Evolutionary conservation across 2,888 invertebrate species (phyloP).

Genomic region (Adineta ricciae): DNA sequence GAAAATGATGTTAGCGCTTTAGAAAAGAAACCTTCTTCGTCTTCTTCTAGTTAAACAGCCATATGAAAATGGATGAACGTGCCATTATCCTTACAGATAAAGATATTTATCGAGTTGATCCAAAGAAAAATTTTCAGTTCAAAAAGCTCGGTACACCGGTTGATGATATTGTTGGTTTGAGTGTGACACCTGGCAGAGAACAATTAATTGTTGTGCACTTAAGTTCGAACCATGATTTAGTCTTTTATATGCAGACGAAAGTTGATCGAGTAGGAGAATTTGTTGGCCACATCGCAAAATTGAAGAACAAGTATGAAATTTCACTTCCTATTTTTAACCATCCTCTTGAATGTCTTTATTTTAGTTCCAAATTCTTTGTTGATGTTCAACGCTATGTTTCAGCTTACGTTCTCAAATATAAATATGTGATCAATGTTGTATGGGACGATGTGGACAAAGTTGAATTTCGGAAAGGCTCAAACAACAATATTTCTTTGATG

Average conservation of each 20-base stretch:
- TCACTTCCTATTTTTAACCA: too few species aligned
- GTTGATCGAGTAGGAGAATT: not conserved
- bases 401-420: not conserved
- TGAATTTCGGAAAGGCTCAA: not conserved
- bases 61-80: slow-evolving; percentile 72
- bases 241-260: not conserved
- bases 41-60: slow-evolving; percentile 56
- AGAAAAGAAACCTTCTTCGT: not conserved
- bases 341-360: too few species aligned
- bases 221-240: not conserved
- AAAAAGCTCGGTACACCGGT: slow-evolving; percentile 17
- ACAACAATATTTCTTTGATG: not conserved
- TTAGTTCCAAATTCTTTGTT: not conserved
- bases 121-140: slow-evolving; percentile 67
- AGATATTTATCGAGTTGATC: slow-evolving; percentile 75
- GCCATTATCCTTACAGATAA: slow-evolving; percentile 74
- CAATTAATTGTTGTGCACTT: not conserved
- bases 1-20: too few species aligned
- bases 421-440: not conserved
- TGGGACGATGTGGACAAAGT: not conserved
- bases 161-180: slow-evolving; percentile 17
- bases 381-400: not conserved
- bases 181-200: not conserved
- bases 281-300: not conserved
- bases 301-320: not conserved